Base-by-base conservation (phyloP, 1,140 invertebrate genomes). In the Rhagoletis zephyria region DNA sequence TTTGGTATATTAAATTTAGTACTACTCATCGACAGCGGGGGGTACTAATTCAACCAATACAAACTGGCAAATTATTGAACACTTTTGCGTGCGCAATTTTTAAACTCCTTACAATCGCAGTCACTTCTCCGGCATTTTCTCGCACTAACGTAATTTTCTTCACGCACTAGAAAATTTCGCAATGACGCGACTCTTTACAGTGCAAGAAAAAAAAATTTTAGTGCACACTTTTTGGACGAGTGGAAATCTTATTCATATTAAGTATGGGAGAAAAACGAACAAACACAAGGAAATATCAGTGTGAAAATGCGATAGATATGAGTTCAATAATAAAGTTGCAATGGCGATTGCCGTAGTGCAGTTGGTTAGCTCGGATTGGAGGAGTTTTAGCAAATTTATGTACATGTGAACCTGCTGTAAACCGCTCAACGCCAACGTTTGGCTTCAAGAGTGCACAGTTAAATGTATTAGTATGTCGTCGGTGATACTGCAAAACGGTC, bases 281-380 rank as follows among this genome's bases (percentile, higher is more conserved):
- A 51, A 81, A 81, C 61, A 63, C 51, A 56, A 19, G 48, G 16
- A n/a, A 51, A 12, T 56, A 81, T 4, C 12, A 48, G 40, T n/a
- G 56, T 59, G 74, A 81, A 81, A 81, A 56, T 51, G 42, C 67
- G 74, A 81, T 56, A 81, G 19, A 81, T 81, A 81, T n/a, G 48
- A 81, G 74, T 81, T 81, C 74, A 81, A 81, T 81, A 81, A 81
- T 81, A 81, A 81, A 81, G 74, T 81, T 81, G 74, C 74, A 81
- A 56, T 81, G 48, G 74, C 74, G 7, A 74, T 74, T 45, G 42
- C 16, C 10, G 42, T 12, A 74, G 14, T 74, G 42, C 40, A 74
- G 42, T 74, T 74, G 67, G 30, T 42, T 16, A 74, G 45, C 67
- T 74, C 42, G n/a, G 67, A 74, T 45, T 74, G 67, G 14, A 45